Conservation (phyloP, 2,888 invertebrate genomes). For the Sicus ferrugineus region DNA sequence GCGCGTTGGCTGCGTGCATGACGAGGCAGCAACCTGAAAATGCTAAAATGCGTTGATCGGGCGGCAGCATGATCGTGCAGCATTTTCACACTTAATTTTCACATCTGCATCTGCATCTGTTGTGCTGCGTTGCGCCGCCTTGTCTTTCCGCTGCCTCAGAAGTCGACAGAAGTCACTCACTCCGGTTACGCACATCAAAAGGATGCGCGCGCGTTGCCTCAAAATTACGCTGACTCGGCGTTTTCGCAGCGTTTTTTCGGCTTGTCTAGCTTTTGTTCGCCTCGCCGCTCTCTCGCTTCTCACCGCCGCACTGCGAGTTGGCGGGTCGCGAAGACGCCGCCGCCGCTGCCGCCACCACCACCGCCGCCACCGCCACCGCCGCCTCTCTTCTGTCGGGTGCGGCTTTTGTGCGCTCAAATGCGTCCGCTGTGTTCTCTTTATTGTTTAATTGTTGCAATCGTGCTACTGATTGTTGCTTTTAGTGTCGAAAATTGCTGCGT, state of each 20-base stretch:
- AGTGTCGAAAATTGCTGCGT: not conserved
- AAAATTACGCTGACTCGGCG: constrained; percentile 34
- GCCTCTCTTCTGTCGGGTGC: not conserved
- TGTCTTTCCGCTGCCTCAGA: constrained; percentile 12
- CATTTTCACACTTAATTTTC: not conserved
- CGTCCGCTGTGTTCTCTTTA: constrained; percentile 27
- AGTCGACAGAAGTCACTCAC: constrained; percentile 10
- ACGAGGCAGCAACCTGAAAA: too few species aligned
- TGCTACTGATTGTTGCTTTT: constrained; percentile 37
- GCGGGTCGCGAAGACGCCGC: too few species aligned
- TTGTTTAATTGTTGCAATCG: constrained; percentile 38
- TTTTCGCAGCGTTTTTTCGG: constrained; percentile 39
- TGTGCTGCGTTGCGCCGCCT: constrained; percentile 9
- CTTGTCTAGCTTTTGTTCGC: not conserved
- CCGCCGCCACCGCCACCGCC: not conserved
- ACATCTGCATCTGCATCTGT: not conserved
- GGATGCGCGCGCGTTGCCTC: constrained; percentile 20
- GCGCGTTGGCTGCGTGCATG: too few species aligned
- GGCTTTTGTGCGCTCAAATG: not conserved
- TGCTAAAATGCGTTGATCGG: too few species aligned
- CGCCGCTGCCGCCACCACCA: not conserved
- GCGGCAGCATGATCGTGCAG: not conserved
- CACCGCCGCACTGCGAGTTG: not conserved
- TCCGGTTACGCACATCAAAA: constrained; percentile 30
- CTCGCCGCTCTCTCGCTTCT: not conserved